Evolutionary conservation across 2,797 vertebrate species (phyloP).

Genomic region (Dendrocincla tyrannina): DNA sequence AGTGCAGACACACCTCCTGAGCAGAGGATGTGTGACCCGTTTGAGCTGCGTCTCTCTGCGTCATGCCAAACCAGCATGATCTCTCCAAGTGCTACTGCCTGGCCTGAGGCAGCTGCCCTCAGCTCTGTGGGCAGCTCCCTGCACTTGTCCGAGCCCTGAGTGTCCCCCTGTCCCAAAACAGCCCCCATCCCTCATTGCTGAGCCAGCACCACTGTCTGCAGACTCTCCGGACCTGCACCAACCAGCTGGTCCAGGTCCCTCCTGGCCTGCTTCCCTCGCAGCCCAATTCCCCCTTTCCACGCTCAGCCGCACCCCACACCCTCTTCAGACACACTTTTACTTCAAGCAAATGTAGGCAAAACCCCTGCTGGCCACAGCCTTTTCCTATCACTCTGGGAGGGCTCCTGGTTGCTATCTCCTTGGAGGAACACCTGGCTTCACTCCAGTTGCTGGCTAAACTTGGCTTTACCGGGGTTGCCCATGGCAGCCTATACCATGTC

Average conservation of each 20-base stretch:
- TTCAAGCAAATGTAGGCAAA: neutral
- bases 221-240: neutral
- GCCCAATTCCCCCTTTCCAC: neutral
- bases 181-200: neutral
- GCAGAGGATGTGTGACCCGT: neutral
- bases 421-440: neutral
- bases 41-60: neutral
- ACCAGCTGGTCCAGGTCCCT: neutral
- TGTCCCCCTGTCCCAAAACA: neutral
- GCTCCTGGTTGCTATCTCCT: neutral
- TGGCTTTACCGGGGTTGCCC: neutral
- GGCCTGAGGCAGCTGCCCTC: neutral
- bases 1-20: neutral
- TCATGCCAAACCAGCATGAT: neutral
- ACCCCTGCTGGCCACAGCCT: neutral
- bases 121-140: neutral
- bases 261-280: neutral
- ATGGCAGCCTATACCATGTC: neutral
- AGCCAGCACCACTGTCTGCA: neutral
- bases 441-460: neutral
- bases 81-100: neutral
- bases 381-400: neutral
- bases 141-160: accelerated
- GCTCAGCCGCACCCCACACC: neutral
- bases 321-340: neutral